A percentile compares a stretch with the other conserved stretches of the same genome.
These are phyloP conservation scores for Manis pentadactyla DNA, from an alignment of 2,797 vertebrate species.

Conservation along the genomic window DNA sequence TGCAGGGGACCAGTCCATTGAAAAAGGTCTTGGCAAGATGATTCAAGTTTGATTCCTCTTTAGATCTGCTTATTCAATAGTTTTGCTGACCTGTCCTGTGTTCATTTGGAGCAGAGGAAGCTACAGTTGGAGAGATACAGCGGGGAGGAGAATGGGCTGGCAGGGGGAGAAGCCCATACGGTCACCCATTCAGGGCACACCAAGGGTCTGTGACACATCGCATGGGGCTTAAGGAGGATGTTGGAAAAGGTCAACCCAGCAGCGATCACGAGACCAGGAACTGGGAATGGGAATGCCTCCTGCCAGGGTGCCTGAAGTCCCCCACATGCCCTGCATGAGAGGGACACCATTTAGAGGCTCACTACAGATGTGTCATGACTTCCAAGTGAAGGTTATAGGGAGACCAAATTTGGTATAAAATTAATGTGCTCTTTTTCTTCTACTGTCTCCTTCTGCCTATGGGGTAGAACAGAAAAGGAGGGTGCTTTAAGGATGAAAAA, in stretches of 20 bases:
- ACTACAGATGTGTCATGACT: too few species aligned
- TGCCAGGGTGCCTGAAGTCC: too few species aligned
- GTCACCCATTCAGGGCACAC: not conserved
- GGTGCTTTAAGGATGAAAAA: not conserved
- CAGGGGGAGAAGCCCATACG: not conserved
- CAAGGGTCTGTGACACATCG: not conserved
- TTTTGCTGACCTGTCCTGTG: not conserved
- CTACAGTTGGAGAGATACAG: not conserved
- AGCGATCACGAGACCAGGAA: not conserved
- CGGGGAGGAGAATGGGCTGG: not conserved
- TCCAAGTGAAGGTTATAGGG: not conserved
- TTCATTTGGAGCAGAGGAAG: not conserved
- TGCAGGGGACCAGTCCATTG: not conserved
- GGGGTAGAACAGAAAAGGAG: not conserved
- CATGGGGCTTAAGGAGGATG: too few species aligned
- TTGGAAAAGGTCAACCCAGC: not conserved
- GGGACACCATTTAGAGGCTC: not conserved
- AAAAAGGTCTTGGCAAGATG: not conserved
- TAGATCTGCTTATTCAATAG: not conserved
- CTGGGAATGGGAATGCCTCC: not conserved
- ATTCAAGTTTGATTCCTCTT: not conserved
- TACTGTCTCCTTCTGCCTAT: not conserved
- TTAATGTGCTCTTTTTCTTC: not conserved
- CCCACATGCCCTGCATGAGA: fast-evolving
- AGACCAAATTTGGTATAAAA: not conserved